These are phyloP conservation scores for Penaeus vannamei DNA, from an alignment of 1,140 invertebrate genomes.

Conservation along the genomic window DNA sequence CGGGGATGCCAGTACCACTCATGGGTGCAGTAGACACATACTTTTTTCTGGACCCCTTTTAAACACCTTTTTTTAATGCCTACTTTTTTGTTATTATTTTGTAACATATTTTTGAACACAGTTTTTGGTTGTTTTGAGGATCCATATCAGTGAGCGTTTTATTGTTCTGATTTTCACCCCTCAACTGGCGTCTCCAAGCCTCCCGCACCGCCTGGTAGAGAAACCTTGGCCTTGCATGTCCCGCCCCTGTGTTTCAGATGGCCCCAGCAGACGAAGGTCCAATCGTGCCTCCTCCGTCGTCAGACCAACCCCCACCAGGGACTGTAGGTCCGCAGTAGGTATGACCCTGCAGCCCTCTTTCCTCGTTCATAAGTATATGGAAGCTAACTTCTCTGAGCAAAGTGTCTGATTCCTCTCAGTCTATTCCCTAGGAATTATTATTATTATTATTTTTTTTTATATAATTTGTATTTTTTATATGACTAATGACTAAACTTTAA, in stretches of 20 bases:
- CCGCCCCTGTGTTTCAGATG: constrained; percentile 66
- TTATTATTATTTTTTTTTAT: no score
- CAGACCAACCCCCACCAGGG: constrained; percentile 65
- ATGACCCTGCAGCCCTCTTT: constrained; percentile 49
- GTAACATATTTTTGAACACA: no score
- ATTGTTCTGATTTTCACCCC: constrained; percentile 8
- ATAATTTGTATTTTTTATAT: no score
- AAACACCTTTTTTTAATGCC: no score
- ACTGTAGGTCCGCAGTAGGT: constrained; percentile 67
- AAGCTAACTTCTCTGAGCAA: background rate
- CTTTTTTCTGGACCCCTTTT: no score
- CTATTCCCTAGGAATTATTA: no score
- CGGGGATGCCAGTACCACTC: no score
- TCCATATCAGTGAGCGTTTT: no score
- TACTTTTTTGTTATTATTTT: no score
- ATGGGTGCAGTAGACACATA: no score
- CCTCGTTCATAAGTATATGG: constrained; percentile 34
- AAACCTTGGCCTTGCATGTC: constrained; percentile 61
- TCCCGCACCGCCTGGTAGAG: constrained; percentile 62
- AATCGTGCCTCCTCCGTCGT: constrained; percentile 58
- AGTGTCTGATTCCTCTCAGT: background rate
- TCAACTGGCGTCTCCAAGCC: constrained; percentile 41
- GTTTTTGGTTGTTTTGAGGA: no score
- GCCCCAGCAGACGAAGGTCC: constrained; percentile 57
- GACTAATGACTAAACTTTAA: no score